phyloP scores from a whole-genome alignment of 2,797 vertebrate genomes.

The Crypturellus tataupa region DNA sequence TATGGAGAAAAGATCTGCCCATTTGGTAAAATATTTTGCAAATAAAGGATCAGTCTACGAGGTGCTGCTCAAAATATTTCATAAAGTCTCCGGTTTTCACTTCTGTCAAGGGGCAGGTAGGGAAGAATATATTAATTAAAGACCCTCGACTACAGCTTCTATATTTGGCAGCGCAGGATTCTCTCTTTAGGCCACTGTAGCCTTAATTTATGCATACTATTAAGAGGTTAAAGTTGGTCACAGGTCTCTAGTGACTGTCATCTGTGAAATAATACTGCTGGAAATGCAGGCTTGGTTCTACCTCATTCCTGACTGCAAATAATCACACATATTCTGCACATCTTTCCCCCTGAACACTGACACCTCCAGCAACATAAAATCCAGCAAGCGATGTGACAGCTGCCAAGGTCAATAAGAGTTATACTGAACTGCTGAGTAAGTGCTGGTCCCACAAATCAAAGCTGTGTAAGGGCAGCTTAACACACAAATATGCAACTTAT shows the following conservation, averaged over 20 bases:
- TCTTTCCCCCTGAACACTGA: slow-evolving; percentile 65
- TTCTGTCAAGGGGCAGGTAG: slow-evolving; percentile 14
- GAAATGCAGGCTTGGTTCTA: slow-evolving; percentile 59
- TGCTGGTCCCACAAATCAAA: slow-evolving; percentile 75
- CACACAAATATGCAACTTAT: slow-evolving; percentile 70
- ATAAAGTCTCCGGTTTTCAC: slow-evolving; percentile 25
- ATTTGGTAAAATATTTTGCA: not conserved
- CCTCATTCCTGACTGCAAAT: slow-evolving; percentile 66
- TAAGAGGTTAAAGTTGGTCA: slow-evolving; percentile 64
- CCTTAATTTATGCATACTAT: slow-evolving; percentile 44
- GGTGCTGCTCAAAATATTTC: not conserved
- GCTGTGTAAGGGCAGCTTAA: slow-evolving; percentile 64
- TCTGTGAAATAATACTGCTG: slow-evolving; percentile 62
- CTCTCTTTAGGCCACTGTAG: not conserved
- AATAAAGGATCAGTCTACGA: not conserved
- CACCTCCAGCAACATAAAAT: slow-evolving; percentile 75
- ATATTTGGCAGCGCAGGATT: slow-evolving; percentile 55
- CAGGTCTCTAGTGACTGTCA: slow-evolving; percentile 60
- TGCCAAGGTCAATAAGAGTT: slow-evolving; percentile 81
- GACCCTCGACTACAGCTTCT: slow-evolving; percentile 23
- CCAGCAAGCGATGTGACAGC: slow-evolving; percentile 72
- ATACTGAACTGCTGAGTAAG: slow-evolving; percentile 77
- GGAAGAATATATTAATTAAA: slow-evolving; percentile 56
- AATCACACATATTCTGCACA: slow-evolving; percentile 55
- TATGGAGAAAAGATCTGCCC: not conserved